phyloP scores from a whole-genome alignment of 2,888 invertebrate genomes.

The Erebia ligea region DNA sequence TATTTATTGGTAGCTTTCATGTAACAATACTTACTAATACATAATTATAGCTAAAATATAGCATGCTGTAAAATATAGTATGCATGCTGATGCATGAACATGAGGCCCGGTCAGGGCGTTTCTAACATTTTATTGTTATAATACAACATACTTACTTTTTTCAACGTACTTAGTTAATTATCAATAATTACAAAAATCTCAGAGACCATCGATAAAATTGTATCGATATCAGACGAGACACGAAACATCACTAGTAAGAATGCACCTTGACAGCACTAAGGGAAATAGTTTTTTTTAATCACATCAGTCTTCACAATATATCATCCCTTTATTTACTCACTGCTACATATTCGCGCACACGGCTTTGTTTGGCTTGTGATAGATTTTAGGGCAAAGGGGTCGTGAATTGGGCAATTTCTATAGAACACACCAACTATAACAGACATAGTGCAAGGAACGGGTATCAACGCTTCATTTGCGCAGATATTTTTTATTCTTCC shows the following conservation, averaged over 20 bases:
- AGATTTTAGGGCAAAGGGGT: slow-evolving; percentile 58
- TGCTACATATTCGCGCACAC: slow-evolving; percentile 77
- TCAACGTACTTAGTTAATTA: neutral
- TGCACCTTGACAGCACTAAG: slow-evolving; percentile 79
- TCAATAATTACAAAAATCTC: neutral
- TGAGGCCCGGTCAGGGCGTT: too few relatives aligned
- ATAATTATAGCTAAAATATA: too few relatives aligned
- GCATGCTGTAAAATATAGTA: too few relatives aligned
- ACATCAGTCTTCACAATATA: slow-evolving; percentile 77
- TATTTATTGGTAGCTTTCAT: too few relatives aligned
- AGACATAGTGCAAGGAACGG: slow-evolving; percentile 50
- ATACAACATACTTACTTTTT: too few relatives aligned
- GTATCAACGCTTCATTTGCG: slow-evolving; percentile 14
- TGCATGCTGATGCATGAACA: too few relatives aligned
- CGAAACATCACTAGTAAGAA: slow-evolving; percentile 56
- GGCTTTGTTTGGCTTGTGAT: slow-evolving; percentile 63
- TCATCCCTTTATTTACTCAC: slow-evolving; percentile 80
- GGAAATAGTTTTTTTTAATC: slow-evolving; percentile 80
- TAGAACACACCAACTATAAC: slow-evolving; percentile 45
- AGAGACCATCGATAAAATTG: neutral
- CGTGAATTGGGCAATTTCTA: slow-evolving; percentile 53
- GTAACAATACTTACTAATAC: too few relatives aligned
- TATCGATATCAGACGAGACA: slow-evolving; percentile 42
- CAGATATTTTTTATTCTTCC: neutral
- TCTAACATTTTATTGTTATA: too few relatives aligned